These are phyloP conservation scores for Elachura formosa DNA, from an alignment of 2,113 vertebrate genomes.

Conservation along the genomic window DNA sequence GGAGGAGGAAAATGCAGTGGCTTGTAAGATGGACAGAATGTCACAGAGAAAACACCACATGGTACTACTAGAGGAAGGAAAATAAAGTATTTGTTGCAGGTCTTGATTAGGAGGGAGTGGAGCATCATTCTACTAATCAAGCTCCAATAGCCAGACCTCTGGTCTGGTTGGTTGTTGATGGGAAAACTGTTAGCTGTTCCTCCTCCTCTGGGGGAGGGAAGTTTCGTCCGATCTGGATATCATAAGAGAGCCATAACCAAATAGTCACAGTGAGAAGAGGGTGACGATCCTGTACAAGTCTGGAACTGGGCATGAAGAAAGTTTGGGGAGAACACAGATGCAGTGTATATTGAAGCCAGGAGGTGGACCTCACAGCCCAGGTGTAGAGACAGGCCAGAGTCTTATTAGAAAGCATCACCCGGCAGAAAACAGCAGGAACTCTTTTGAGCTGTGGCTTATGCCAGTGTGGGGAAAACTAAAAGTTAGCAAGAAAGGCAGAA, in stretches of 20 bases:
- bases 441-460: not conserved
- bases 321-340: not conserved
- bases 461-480: not conserved
- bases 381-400: not conserved
- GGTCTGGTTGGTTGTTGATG: not conserved
- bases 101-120: not conserved
- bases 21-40: not conserved
- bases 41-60: not conserved
- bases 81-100: not conserved
- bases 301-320: not conserved
- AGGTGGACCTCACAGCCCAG: not conserved
- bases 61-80: not conserved
- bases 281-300: not conserved
- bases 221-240: not conserved
- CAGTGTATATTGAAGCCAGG: not conserved
- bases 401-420: slow-evolving; percentile 16
- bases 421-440: not conserved
- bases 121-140: not conserved
- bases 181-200: not conserved
- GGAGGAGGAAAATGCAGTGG: not conserved
- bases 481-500: not conserved
- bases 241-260: not conserved
- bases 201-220: not conserved
- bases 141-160: not conserved
- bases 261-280: not conserved